Evolutionary conservation across 1,140 invertebrate species (phyloP).

Genomic region (Drosophila punjabiensis): DNA sequence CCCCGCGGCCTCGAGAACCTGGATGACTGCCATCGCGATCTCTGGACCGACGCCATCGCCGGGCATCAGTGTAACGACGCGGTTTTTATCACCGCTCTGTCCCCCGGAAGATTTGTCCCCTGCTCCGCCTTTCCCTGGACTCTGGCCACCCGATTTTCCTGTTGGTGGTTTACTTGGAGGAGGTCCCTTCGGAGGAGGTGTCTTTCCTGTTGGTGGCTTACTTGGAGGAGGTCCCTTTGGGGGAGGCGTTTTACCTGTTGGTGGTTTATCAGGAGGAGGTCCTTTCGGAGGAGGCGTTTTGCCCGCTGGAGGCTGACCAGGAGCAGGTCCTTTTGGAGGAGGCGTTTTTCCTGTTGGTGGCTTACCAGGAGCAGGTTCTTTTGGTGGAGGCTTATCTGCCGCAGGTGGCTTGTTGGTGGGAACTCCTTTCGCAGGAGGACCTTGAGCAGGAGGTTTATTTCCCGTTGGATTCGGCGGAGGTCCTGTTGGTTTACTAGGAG

Average conservation of each 20-base stretch:
- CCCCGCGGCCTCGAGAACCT: conserved; percentile 97
- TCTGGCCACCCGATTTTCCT: neutral
- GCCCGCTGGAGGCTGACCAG: neutral
- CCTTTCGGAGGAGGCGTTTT: neutral
- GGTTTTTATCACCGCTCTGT: neutral
- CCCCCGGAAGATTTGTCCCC: neutral
- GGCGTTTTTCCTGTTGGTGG: neutral
- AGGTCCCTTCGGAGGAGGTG: neutral
- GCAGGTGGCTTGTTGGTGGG: neutral
- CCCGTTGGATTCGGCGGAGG: neutral
- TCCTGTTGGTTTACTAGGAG: neutral
- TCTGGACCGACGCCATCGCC: conserved; percentile 99
- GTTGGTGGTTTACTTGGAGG: neutral
- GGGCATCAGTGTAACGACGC: conserved; percentile 92
- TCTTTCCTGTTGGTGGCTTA: neutral
- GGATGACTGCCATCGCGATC: conserved; percentile 98
- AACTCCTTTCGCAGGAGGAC: neutral
- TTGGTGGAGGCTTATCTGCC: neutral
- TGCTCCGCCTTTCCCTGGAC: neutral
- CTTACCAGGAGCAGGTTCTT: neutral
- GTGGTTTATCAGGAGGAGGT: neutral
- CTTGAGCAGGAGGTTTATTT: neutral
- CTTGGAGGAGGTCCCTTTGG: neutral
- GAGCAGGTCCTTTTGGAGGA: neutral
- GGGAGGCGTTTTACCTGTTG: neutral